Evolutionary conservation across 2,888 invertebrate species (phyloP).

Genomic region (Pollenia amentaria): DNA sequence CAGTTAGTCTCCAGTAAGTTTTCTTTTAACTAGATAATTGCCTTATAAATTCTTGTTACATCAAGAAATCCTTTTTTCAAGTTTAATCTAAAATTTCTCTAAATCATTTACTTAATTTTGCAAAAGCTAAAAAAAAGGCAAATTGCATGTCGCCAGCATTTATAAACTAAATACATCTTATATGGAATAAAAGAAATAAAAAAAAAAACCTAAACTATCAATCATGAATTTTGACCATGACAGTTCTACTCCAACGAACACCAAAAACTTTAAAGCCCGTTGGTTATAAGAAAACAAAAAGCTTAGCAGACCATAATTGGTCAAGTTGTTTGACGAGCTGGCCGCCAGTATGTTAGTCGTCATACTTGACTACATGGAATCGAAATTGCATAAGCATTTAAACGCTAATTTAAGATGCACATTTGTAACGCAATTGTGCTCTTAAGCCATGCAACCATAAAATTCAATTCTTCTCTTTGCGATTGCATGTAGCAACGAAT

Average conservation of each 20-base stretch:
- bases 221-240: constrained; percentile 72
- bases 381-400: constrained; percentile 71
- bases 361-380: not conserved
- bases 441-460: constrained; percentile 61
- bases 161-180: constrained; percentile 5
- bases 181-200: not conserved
- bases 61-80: not conserved
- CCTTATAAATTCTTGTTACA: not conserved
- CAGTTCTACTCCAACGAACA: constrained; percentile 41
- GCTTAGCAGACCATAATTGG: constrained; percentile 34
- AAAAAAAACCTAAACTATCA: constrained; percentile 57
- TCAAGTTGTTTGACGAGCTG: constrained; percentile 23
- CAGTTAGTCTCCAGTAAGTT: not conserved
- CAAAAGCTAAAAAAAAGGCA: not conserved
- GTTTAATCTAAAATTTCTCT: not conserved
- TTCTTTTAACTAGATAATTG: not conserved
- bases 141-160: constrained; percentile 44
- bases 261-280: constrained; percentile 49
- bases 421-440: constrained; percentile 82
- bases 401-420: constrained; percentile 82
- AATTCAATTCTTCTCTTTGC: constrained; percentile 43
- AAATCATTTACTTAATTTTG: constrained; percentile 44
- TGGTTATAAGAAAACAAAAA: constrained; percentile 32
- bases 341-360: not conserved
- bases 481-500: constrained; percentile 32